A percentile compares a stretch with the other conserved stretches of the same genome.
These are phyloP conservation scores for Crambe crambe DNA, from an alignment of 37 sponge, comb jelly and placozoan species.

Conservation along the genomic window DNA sequence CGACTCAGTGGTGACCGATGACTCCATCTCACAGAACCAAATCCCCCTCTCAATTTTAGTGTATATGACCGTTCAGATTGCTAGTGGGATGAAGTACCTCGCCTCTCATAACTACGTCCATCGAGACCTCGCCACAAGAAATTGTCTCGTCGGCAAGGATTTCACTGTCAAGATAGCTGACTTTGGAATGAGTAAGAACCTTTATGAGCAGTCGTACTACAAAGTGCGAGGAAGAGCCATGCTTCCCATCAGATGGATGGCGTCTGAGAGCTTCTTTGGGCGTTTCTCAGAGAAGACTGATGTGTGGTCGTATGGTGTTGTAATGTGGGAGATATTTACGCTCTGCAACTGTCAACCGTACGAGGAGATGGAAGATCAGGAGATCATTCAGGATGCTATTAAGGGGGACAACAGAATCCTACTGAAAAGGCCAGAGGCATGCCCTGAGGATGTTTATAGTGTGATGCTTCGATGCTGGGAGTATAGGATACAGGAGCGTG, in stretches of 20 bases:
- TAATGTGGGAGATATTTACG: slow-evolving; percentile 84
- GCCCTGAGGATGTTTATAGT: slow-evolving; percentile 52
- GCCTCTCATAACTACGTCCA: slow-evolving; percentile 77
- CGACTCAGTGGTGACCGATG: background rate
- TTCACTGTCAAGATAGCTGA: slow-evolving; percentile 81
- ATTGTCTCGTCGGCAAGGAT: slow-evolving; percentile 84
- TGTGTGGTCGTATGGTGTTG: slow-evolving; percentile 84
- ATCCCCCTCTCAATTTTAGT: slow-evolving; percentile 42
- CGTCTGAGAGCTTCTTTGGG: slow-evolving; percentile 84
- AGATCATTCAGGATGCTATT: slow-evolving; percentile 77
- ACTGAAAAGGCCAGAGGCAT: slow-evolving; percentile 44
- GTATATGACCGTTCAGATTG: slow-evolving; percentile 75
- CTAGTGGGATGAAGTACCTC: slow-evolving; percentile 84
- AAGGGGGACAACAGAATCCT: slow-evolving; percentile 10
- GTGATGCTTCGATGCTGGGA: slow-evolving; percentile 76
- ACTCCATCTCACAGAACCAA: background rate
- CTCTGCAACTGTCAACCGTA: slow-evolving; percentile 70
- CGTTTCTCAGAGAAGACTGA: slow-evolving; percentile 84
- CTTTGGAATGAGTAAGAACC: slow-evolving; percentile 88
- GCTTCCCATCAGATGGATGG: slow-evolving; percentile 89
- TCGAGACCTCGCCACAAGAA: slow-evolving; percentile 84
- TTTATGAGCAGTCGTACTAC: slow-evolving; percentile 73
- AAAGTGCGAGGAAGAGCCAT: slow-evolving; percentile 58
- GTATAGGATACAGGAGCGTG: slow-evolving; percentile 39
- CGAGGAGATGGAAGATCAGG: slow-evolving; percentile 72